These are phyloP conservation scores for Neotragus pygmaeus DNA, from an alignment of 2,113 vertebrate genomes.

Conservation along the genomic window DNA sequence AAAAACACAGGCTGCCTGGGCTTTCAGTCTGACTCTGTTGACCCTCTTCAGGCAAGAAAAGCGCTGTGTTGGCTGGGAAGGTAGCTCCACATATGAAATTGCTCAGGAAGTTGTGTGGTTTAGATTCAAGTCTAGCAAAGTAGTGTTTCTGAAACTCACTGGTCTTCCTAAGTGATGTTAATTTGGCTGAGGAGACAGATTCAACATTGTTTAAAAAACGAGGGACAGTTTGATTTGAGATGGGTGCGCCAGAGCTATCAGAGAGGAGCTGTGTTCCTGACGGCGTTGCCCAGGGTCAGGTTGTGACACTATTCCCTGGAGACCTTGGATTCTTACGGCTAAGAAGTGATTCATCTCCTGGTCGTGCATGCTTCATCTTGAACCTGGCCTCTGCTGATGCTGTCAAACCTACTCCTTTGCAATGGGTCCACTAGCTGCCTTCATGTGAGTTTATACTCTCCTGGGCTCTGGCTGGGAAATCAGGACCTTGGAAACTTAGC, in stretches of 20 bases:
- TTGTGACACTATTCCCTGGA: background rate
- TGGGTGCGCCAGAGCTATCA: background rate
- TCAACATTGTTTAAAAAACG: background rate
- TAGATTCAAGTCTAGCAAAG: background rate
- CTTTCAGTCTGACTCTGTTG: background rate
- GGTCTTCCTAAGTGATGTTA: background rate
- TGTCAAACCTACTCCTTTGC: background rate
- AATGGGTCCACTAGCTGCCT: background rate
- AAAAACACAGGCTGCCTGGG: background rate
- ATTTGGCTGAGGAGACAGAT: background rate
- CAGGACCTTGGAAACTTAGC: background rate
- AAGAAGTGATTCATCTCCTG: background rate
- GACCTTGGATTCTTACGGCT: background rate
- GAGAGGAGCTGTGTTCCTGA: background rate
- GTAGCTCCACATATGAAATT: background rate
- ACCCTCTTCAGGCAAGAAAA: background rate
- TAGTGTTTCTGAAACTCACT: constrained; percentile 30
- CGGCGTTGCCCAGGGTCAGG: background rate
- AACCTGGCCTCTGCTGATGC: background rate
- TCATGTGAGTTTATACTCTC: background rate
- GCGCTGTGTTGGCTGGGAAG: background rate
- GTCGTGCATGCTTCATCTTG: background rate
- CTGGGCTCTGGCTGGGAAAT: background rate
- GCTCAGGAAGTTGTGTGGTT: constrained; percentile 35
- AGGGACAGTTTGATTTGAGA: background rate